Evolutionary conservation across 2,888 invertebrate genomes (phyloP), one percentile per base, ranked within the genome.

Genomic region (Candidula unifasciata): DNA sequence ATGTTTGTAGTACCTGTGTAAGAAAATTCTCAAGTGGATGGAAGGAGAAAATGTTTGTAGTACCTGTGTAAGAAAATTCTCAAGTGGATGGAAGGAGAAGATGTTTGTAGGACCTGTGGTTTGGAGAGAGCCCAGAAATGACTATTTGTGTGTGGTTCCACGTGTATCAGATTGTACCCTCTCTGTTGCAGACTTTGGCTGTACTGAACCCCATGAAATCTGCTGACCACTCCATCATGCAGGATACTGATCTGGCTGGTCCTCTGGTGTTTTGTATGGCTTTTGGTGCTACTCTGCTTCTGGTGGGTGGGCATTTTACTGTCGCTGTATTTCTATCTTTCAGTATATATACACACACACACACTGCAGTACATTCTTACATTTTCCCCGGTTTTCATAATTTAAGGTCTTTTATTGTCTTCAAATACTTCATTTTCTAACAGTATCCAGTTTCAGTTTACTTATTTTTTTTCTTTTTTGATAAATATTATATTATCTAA

Each of bases 221-320:
- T 6, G 92, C 94, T 3, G 94, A 94, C 66, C 91, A 91, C 79
- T 88, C 89, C 84, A 93, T 94, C 16, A 94, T 94, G 89, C 93
- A 93, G 86, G 95, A 95, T 89, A 96, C 97, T 16, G 98, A 98
- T 94, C 95, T 98, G 89, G 98, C 98, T 30, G 98, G 98, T 0
- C 98, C 98, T 0, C 95, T 98, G 84, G 96, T 96, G 37, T 98
- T 98, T 94, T 98, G 97, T 93, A 94, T 98, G 87, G 95, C 96
- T 16, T 96, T 96, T 90, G 96, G 96, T 78, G 94, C 93, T 60
- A 94, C 95, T 69, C 93, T 95, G 35, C 71, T 85, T 33, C 64
- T 85, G 85, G 81, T 85, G 60, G 52, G 81, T 82, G 33, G 44
- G 54, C 21, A 2, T 2, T 74, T 8, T 54, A 21, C n/a, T 60